Evolutionary conservation across 2,113 vertebrate species (phyloP), one percentile per base, ranked within the genome.

Genomic region (Gymnocephalus cernua): DNA sequence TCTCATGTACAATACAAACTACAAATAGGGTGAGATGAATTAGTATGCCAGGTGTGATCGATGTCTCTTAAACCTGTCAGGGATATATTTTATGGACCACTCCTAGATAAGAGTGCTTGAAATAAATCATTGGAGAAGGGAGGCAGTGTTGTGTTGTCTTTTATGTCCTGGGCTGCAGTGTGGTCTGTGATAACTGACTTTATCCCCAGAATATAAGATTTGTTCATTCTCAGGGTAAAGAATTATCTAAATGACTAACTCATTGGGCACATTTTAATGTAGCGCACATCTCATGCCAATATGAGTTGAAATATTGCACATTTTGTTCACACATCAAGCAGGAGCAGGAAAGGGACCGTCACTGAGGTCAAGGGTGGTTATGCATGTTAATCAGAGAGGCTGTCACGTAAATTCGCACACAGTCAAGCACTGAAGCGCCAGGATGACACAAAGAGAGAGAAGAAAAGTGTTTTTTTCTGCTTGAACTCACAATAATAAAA

Each of bases 81-180:
- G 29, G 23, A 62, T 35, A 54, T 61, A 54, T 61, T 88, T 87
- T 82, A 79, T 79, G 58, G 29, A 68, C 13, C 47, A 27, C 67
- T 83, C 27, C 48, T n/a, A 19, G 38, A 74, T 1, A 50, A 50
- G 27, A 83, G 71, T 9, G n/a, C 70, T 70, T 6, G 0, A 4
- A n/a, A 63, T 83, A 85, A 79, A 85, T 78, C 79, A 75, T 16
- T 41, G n/a, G n/a, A 70, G 44, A 71, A 21, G n/a, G 35, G 19
- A 74, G 23, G 58, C 47, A 41, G 23, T 6, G 44, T 19, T 73
- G 71, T 59, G 58, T 54, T 44, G 23, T 72, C 67, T 64, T n/a
- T 50, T 77, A 32, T 50, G 15, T 65, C 51, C 47, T 59, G 47
- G 56, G 61, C 47, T 75, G 63, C n/a, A 61, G 27, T 66, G 21